Base-by-base conservation (phyloP, 2,113 vertebrate genomes). In the Triplophysa siluroides region DNA sequence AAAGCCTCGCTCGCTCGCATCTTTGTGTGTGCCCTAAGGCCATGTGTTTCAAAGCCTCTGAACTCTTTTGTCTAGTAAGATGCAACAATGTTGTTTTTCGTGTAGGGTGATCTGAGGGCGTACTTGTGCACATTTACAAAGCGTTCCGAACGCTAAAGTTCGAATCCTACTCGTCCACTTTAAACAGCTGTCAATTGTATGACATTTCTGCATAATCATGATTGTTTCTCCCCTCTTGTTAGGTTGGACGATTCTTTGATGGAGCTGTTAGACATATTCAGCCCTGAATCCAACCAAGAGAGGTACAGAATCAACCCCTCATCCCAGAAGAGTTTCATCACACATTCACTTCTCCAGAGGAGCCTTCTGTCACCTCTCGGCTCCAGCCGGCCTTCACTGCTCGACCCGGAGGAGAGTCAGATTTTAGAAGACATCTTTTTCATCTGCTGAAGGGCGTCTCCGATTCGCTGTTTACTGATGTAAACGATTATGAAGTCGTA, bases 391-490 rank as follows among this genome's bases (percentile, higher is more conserved):
- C 83, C 72, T 73, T 86, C 73, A 71, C 90, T 43, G 10, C 92
- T 81, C 62, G 90, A 89, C 38, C 85, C 94, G 60, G 94, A 98
- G 76, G 98, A 98, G 89, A 95, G 93, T 76, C 92, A 87, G 54
- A 96, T 99, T 54, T 92, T 99, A 0, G 94, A 98, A 85, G 96
- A 98, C 47, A 96, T 99, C 79, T 98, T 98, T 92, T 99, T 99
- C 86, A 96, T 99, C 89, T 97, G 92, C 92, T 91, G 84, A 91
- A 71, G 67, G 69, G 10, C 0, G 13, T 8, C 52, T 38, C 56
- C 1, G 24, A 2, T n/a, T 54, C 6, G 19, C 18, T 56, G 19
- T 38, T 58, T 23, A 54, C 8, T 29, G 52, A 60, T 23, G 11
- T 60, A 0, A 68, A 7, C 23, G 52, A 29, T 26, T 23, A 18